A percentile compares a stretch with the other conserved stretches of the same genome.
Evolutionary conservation across 2,888 invertebrate genomes (phyloP).

Genomic region (Habroteleia sp.): DNA sequence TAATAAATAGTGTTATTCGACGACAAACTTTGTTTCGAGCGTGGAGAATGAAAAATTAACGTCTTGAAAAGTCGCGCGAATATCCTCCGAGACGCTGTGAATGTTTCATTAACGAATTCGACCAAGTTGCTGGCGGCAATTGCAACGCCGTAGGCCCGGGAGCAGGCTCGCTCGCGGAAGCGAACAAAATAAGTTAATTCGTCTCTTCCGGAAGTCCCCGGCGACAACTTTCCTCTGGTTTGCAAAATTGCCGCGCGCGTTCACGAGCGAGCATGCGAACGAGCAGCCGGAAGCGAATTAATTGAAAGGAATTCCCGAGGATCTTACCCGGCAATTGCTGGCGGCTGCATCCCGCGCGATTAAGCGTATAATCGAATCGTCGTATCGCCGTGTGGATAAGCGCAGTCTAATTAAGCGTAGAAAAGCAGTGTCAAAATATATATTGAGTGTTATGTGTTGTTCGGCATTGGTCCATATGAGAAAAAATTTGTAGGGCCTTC

Average conservation of each 20-base stretch:
- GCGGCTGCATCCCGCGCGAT: conserved; percentile 10
- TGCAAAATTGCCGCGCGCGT: conserved; percentile 18
- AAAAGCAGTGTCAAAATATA: too few relatives aligned
- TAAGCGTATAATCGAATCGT: conserved; percentile 14
- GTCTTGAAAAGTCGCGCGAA: conserved; percentile 19
- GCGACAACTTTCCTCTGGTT: conserved; percentile 35
- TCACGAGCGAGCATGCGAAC: conserved; percentile 33
- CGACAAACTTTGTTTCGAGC: not conserved
- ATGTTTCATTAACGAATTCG: conserved; percentile 72
- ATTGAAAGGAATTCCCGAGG: conserved; percentile 45
- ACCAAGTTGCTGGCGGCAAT: conserved; percentile 22
- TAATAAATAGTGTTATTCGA: conserved; percentile 10
- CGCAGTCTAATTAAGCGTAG: conserved; percentile 16
- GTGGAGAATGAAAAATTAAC: conserved; percentile 22
- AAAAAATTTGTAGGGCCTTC: too few relatives aligned
- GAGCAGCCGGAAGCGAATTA: conserved; percentile 49
- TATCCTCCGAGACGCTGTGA: conserved; percentile 64
- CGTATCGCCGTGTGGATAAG: conserved; percentile 8
- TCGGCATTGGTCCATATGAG: too few relatives aligned
- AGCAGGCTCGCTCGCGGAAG: conserved; percentile 2
- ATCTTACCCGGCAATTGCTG: conserved; percentile 15
- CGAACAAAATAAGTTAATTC: conserved; percentile 44
- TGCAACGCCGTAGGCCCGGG: conserved; percentile 12
- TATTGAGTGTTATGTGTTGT: too few relatives aligned
- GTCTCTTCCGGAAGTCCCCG: conserved; percentile 30